phyloP scores from a whole-genome alignment of 2,888 invertebrate genomes.

The Athalia cordata region DNA sequence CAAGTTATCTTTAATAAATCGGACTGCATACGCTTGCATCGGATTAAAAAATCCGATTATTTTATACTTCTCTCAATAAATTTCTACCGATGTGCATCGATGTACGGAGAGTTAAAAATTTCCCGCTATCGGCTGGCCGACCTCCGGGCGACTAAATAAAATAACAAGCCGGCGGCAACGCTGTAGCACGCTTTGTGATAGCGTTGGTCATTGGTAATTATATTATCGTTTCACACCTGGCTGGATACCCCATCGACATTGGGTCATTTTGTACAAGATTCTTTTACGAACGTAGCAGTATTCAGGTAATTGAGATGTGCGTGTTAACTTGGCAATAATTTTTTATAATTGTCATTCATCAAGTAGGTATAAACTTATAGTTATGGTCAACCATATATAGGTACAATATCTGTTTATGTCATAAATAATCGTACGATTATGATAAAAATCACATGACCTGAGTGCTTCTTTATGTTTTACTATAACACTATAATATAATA shows the following conservation, averaged over 20 bases:
- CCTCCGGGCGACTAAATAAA: constrained; percentile 60
- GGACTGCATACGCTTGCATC: neutral
- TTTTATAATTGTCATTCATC: too few relatives aligned
- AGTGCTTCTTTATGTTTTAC: constrained; percentile 4
- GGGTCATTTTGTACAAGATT: neutral
- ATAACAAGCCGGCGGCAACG: constrained; percentile 52
- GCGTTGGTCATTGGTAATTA: constrained; percentile 65
- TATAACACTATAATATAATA: neutral
- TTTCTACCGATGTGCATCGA: neutral
- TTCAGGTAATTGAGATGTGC: too few relatives aligned
- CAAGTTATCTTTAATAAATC: neutral
- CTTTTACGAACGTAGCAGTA: neutral
- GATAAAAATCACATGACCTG: constrained; percentile 14
- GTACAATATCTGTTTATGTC: too few relatives aligned
- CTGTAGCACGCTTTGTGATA: constrained; percentile 56
- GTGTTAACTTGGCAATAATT: too few relatives aligned
- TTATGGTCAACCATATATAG: too few relatives aligned
- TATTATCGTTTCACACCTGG: constrained; percentile 66
- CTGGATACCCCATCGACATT: constrained; percentile 52
- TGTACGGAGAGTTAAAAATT: neutral
- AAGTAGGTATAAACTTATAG: too few relatives aligned
- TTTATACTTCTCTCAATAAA: neutral
- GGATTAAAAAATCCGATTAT: neutral
- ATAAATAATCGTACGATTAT: neutral
- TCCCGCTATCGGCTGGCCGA: constrained; percentile 59